Conservation (phyloP, 2,888 invertebrate species). For the Andrena flavipes region DNA sequence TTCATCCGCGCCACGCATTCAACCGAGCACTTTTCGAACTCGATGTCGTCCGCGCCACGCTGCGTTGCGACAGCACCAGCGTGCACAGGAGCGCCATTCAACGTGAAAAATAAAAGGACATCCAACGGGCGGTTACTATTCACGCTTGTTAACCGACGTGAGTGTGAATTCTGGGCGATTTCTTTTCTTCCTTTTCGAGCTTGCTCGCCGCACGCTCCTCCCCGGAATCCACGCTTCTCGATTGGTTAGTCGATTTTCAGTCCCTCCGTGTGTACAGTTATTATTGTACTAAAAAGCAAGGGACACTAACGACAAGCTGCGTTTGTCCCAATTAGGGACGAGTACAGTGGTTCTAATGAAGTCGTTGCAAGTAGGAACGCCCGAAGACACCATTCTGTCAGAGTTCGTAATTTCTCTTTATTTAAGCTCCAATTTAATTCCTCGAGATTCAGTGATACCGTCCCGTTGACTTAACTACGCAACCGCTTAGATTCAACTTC, state of each 20-base stretch:
- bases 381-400: no score
- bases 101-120: constrained; percentile 3
- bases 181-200: constrained; percentile 23
- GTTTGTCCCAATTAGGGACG: no score
- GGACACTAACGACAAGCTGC: no score
- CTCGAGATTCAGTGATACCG: no score
- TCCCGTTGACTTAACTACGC: no score
- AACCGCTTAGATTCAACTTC: no score
- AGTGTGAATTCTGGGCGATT: constrained; percentile 46
- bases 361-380: no score
- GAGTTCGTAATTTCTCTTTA: no score
- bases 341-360: no score
- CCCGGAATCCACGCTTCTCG: constrained; percentile 28
- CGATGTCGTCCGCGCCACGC: constrained; percentile 17
- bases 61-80: constrained; percentile 23
- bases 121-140: constrained; percentile 24
- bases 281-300: constrained; percentile 3
- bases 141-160: constrained; percentile 53
- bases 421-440: no score
- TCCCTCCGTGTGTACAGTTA: constrained; percentile 64
- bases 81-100: constrained; percentile 2
- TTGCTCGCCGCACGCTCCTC: constrained; percentile 2
- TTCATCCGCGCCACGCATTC: constrained; percentile 10
- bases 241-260: constrained; percentile 65
- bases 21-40: constrained; percentile 16